phyloP scores from a whole-genome alignment of 2,113 vertebrate genomes.

The Silurus asotus region DNA sequence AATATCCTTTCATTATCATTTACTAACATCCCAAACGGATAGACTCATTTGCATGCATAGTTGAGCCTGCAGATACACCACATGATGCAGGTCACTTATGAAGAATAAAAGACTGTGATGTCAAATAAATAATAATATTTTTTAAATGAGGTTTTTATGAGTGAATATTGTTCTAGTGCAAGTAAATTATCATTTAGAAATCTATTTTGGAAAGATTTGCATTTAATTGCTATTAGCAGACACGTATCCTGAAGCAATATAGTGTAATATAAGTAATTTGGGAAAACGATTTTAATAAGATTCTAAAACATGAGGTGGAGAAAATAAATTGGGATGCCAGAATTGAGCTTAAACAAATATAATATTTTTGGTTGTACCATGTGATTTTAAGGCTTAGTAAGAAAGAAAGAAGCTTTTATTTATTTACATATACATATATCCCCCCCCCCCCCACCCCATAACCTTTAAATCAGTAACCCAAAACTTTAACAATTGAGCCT shows the following conservation, averaged over 20 bases:
- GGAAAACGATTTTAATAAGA: neutral
- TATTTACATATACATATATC: too few species aligned
- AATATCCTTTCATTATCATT: neutral
- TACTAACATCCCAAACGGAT: neutral
- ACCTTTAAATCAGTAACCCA: too few species aligned
- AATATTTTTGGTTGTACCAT: neutral
- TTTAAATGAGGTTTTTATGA: neutral
- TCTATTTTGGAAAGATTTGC: too few species aligned
- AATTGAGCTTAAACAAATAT: neutral
- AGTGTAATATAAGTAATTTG: neutral
- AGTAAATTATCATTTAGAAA: neutral
- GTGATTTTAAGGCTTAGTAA: neutral
- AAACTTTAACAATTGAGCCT: too few species aligned
- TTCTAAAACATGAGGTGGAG: neutral
- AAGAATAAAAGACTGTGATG: neutral
- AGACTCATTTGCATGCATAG: neutral
- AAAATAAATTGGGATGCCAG: neutral
- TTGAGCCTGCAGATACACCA: neutral
- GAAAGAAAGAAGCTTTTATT: too few species aligned
- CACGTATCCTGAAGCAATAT: neutral
- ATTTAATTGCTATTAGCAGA: too few species aligned
- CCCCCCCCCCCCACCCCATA: too few species aligned
- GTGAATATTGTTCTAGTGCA: neutral
- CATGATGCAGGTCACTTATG: neutral
- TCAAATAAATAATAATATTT: neutral